Percentiles rank a stretch among this genome's conserved stretches.
Evolutionary conservation across 2,797 vertebrate genomes (phyloP).

Genomic region (Sorex maritimensis): DNA sequence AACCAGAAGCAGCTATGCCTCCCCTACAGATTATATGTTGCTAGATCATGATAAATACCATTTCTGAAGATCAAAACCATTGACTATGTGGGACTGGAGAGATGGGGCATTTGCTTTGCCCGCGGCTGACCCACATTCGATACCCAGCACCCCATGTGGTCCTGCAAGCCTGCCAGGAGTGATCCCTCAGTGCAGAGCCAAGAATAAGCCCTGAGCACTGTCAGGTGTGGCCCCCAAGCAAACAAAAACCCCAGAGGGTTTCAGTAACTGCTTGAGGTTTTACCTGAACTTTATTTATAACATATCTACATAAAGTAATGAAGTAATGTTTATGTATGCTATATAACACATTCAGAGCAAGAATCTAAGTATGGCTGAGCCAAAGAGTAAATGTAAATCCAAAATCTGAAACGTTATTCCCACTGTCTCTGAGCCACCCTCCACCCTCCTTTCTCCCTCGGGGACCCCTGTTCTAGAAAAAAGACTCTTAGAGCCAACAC

Average conservation of each 20-base stretch:
- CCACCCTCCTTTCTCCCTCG: fast-evolving
- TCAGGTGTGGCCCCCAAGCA: neutral
- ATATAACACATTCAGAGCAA: conserved; percentile 53
- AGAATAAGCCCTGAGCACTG: too few species aligned
- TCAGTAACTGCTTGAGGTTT: conserved; percentile 39
- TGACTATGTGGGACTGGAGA: neutral
- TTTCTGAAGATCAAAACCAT: conserved; percentile 36
- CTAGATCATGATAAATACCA: neutral
- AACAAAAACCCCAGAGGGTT: neutral
- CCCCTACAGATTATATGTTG: neutral
- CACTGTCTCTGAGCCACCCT: neutral
- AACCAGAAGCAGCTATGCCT: neutral
- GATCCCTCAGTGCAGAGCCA: too few species aligned
- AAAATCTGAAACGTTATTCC: neutral
- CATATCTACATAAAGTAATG: neutral
- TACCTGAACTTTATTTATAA: conserved; percentile 65
- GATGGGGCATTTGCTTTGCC: too few species aligned
- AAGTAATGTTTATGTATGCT: conserved; percentile 51
- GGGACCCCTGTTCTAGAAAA: neutral
- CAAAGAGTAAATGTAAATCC: conserved; percentile 7
- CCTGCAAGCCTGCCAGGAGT: too few species aligned
- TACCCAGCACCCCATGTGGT: too few species aligned
- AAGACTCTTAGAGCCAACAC: neutral
- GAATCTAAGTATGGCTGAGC: conserved; percentile 10
- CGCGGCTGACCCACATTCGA: too few species aligned